Base-by-base conservation (phyloP, 2,888 invertebrate genomes). In the Habroteleia sp. region DNA sequence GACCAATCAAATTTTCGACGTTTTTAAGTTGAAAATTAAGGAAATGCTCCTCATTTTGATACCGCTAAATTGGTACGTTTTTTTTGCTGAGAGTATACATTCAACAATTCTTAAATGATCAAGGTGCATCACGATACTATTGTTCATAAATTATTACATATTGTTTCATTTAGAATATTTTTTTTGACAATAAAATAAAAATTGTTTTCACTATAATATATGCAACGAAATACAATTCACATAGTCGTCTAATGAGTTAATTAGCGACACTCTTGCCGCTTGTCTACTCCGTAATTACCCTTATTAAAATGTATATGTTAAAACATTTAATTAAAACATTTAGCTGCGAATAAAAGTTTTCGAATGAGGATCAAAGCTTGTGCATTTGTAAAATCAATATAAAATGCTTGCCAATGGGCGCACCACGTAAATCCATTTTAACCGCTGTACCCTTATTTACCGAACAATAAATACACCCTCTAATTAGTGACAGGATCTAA, bases 271-370 rank as follows among this genome's bases (percentile, higher is more conserved):
- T 14, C 52, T 25, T 11, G 50, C 10, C 2, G 39, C 23, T 8
- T 7, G 8, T 52, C 33, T 37, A 10, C 33, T 14, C 5, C 37
- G 44, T 44, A 46, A 54, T 27, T 35, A 44, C 8, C 44, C 29
- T 42, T 46, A 54, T 54, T 65, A 65, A 54, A 54, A 54, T 54
- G 25, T 44, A 65, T 54, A 54, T 13, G 44, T 16, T 31, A 56
- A 56, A 17, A 16, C 5, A 8, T 16, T 39, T 62, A 48, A 50
- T 63, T 52, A 50, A 62, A 58, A 58, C 44, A 35, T 44, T 48
- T 33, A 0, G 10, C 3, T 37, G 8, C n/a, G 17, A 29, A 37
- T 2, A 2, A 48, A 33, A 39, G n/a, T n/a, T n/a, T n/a, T n/a
- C n/a, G n/a, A n/a, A n/a, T n/a, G n/a, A n/a, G n/a, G n/a, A n/a